phyloP scores from a whole-genome alignment of 2,113 vertebrate species.

The Rhinolophus ferrumequinum region DNA sequence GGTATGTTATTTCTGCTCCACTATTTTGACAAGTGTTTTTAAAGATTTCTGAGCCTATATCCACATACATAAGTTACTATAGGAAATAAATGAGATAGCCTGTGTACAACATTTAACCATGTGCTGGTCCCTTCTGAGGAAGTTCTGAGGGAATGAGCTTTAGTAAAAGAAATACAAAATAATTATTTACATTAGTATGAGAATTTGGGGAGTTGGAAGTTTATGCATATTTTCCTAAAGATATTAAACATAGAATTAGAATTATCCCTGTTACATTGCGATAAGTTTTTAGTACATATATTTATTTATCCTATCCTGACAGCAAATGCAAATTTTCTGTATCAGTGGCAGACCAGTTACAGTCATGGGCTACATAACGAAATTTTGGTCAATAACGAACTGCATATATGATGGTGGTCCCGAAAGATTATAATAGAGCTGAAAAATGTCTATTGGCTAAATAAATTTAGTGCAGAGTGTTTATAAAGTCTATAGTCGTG shows the following conservation, averaged over 20 bases:
- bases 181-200: not conserved
- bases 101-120: not conserved
- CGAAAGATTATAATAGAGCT: not conserved
- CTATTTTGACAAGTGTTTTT: not conserved
- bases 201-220: not conserved
- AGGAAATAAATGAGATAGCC: not conserved
- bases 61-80: not conserved
- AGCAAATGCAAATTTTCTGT: not conserved
- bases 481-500: not conserved
- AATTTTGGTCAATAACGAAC: not conserved
- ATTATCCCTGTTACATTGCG: not conserved
- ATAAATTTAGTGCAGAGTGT: not conserved
- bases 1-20: not conserved
- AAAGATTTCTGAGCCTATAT: not conserved
- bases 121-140: not conserved
- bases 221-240: not conserved
- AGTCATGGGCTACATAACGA: not conserved
- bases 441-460: not conserved
- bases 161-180: not conserved
- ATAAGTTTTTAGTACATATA: not conserved
- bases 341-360: not conserved
- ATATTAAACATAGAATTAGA: not conserved
- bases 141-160: not conserved
- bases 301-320: not conserved
- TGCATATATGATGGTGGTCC: not conserved